phyloP scores from a whole-genome alignment of 2,888 invertebrate species.

The Epiblema foenella region DNA sequence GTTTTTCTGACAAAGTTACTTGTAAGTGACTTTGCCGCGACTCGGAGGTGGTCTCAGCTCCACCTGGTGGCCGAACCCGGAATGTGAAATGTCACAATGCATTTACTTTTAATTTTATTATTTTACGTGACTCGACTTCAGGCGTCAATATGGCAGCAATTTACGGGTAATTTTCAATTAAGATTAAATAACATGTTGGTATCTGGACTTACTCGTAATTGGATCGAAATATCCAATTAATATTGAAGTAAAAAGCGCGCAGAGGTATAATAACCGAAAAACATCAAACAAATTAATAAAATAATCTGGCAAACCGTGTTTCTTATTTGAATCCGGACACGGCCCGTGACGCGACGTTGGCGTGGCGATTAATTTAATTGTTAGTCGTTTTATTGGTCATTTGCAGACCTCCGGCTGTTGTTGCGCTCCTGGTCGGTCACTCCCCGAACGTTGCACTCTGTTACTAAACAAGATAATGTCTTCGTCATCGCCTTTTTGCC shows the following conservation, averaged over 20 bases:
- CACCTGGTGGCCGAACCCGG: slow-evolving; percentile 70
- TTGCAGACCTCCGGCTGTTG: slow-evolving; percentile 57
- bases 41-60: slow-evolving; percentile 66
- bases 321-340: slow-evolving; percentile 60
- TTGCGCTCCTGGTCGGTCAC: slow-evolving; percentile 73
- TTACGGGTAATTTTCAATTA: slow-evolving; percentile 16
- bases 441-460: slow-evolving; percentile 74
- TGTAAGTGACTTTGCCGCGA: slow-evolving; percentile 79
- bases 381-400: slow-evolving; percentile 69
- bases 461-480: slow-evolving; percentile 76
- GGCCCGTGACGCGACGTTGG: slow-evolving; percentile 55
- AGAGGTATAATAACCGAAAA: slow-evolving; percentile 50
- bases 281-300: slow-evolving; percentile 57
- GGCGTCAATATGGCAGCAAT: slow-evolving; percentile 17
- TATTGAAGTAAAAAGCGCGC: slow-evolving; percentile 43
- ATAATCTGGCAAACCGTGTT: slow-evolving; percentile 56
- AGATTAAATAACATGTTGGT: slow-evolving; percentile 20
- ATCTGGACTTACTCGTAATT: not conserved
- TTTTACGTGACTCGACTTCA: slow-evolving; percentile 22
- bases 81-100: slow-evolving; percentile 74
- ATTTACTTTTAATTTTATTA: slow-evolving; percentile 39
- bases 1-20: slow-evolving; percentile 76
- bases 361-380: slow-evolving; percentile 66
- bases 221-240: slow-evolving; percentile 19
- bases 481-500: slow-evolving; percentile 68